These are phyloP conservation scores for Callyntrura sp. DNA, from an alignment of 2,888 invertebrate genomes.

Conservation along the genomic window DNA sequence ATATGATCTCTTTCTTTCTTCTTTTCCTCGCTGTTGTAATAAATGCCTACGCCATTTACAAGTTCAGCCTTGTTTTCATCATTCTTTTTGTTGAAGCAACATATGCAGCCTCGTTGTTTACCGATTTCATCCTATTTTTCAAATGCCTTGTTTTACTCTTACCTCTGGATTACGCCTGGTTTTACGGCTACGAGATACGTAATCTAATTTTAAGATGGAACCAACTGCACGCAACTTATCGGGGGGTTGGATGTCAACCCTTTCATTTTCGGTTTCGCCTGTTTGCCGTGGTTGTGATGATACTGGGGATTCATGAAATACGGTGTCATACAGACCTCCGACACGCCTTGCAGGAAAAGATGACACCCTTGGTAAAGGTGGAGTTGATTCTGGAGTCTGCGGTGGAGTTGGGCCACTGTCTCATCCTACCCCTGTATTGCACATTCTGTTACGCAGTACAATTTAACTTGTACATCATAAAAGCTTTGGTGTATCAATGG, in stretches of 20 bases:
- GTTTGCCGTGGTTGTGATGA: constrained; percentile 45
- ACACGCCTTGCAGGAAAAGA: background rate
- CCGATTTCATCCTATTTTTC: background rate
- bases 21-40: background rate
- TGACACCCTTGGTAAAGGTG: background rate
- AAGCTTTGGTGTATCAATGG: constrained; percentile 66
- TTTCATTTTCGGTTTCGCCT: constrained; percentile 18
- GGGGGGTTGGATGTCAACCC: constrained; percentile 2
- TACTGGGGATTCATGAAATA: constrained; percentile 42
- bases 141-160: constrained; percentile 45
- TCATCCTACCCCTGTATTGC: constrained; percentile 76
- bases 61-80: constrained; percentile 22
- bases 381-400: background rate
- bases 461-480: constrained; percentile 70
- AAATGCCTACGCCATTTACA: constrained; percentile 38
- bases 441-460: constrained; percentile 76
- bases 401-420: background rate
- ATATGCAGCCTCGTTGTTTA: background rate
- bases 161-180: constrained; percentile 72
- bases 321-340: constrained; percentile 44
- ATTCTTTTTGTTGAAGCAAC: constrained; percentile 44
- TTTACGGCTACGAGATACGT: constrained; percentile 66
- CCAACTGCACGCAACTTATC: background rate
- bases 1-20: constrained; percentile 15
- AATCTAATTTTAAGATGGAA: constrained; percentile 12